A percentile compares a stretch with the other conserved stretches of the same genome.
Conservation (phyloP, 2,797 vertebrate genomes). For the Capromys pilorides region DNA sequence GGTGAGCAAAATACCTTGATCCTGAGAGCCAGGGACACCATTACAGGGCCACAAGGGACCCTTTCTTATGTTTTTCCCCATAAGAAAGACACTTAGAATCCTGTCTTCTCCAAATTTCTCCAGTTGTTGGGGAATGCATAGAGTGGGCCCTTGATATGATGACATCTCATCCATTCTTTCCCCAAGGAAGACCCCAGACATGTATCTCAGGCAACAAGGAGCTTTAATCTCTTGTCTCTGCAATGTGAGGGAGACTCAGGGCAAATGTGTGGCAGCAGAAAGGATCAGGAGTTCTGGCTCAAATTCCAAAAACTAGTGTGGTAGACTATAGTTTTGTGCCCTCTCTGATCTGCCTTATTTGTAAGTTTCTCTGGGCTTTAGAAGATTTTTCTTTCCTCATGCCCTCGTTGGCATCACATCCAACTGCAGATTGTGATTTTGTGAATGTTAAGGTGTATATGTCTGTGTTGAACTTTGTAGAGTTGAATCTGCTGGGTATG, state of each 20-base stretch:
- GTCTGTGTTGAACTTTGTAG: background rate
- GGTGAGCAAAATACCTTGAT: background rate
- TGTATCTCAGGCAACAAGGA: background rate
- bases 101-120: background rate
- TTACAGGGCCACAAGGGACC: background rate
- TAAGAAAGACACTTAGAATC: background rate
- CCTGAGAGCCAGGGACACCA: background rate
- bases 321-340: background rate
- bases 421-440: rapidly evolving
- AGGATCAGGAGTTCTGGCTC: background rate
- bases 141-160: background rate
- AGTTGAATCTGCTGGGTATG: background rate
- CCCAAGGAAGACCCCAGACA: background rate
- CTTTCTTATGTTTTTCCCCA: background rate
- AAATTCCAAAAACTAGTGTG: background rate
- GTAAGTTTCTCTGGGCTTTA: background rate
- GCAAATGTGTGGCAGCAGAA: background rate
- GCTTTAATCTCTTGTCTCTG: background rate
- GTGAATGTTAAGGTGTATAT: background rate
- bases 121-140: rapidly evolving
- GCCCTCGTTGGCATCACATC: too few species aligned
- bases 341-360: background rate
- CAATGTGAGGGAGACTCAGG: background rate
- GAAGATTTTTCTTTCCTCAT: background rate
- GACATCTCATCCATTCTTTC: background rate